These are phyloP conservation scores for Scrobipalpa atriplicella DNA, from an alignment of 2,888 invertebrate genomes.

Conservation along the genomic window DNA sequence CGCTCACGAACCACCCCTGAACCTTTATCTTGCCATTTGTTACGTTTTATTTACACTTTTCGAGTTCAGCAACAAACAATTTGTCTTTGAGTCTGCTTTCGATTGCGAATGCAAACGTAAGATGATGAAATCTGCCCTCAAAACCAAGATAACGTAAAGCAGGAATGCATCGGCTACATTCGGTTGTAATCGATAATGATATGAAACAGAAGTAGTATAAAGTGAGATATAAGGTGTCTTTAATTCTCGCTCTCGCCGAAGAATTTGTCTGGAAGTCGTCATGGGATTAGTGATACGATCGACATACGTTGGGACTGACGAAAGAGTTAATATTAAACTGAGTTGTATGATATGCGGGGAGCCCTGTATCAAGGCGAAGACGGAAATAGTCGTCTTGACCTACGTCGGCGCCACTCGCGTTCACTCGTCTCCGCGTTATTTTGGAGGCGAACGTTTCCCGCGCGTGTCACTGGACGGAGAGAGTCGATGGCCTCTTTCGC, in stretches of 20 bases:
- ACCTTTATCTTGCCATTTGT: not conserved
- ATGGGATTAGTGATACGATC: conserved; percentile 39
- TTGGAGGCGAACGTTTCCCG: conserved; percentile 57
- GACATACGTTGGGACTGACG: conserved; percentile 62
- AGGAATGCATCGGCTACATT: conserved; percentile 20
- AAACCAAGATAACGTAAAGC: conserved; percentile 23
- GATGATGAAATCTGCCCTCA: conserved; percentile 25
- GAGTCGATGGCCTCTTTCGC: conserved; percentile 56
- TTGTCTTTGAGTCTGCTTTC: not conserved
- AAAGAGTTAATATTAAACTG: conserved; percentile 76
- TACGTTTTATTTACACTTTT: conserved; percentile 3
- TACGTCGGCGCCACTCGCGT: conserved; percentile 61
- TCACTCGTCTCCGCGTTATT: conserved; percentile 56
- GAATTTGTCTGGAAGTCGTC: conserved; percentile 39
- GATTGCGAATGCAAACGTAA: not conserved
- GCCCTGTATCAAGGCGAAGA: conserved; percentile 80
- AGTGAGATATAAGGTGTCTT: conserved; percentile 22
- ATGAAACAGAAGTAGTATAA: conserved; percentile 21
- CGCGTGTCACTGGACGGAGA: conserved; percentile 40
- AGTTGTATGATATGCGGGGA: conserved; percentile 71
- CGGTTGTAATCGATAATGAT: conserved; percentile 24
- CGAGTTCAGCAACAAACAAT: not conserved
- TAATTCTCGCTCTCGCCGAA: conserved; percentile 18
- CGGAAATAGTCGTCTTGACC: conserved; percentile 78
- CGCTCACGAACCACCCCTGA: conserved; percentile 6